A percentile compares a stretch with the other conserved stretches of the same genome.
Conservation (phyloP, 2,113 vertebrate genomes). For the Vulpes ferrilata region DNA sequence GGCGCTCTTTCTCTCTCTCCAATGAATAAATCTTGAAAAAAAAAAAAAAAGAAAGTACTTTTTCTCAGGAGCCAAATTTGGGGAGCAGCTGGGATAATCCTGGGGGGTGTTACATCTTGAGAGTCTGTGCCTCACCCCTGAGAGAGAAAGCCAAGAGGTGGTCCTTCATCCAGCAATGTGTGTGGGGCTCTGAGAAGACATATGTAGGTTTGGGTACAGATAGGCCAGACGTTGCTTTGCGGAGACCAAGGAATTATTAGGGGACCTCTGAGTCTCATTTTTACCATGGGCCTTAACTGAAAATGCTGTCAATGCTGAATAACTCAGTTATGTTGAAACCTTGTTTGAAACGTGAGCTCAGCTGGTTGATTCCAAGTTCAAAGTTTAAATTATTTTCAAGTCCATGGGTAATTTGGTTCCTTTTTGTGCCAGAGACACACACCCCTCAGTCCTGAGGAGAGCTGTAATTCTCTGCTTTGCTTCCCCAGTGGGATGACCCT, state of each 20-base stretch:
- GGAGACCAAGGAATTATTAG: background rate
- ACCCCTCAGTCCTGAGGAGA: background rate
- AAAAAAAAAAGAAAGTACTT: background rate
- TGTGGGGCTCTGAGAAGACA: background rate
- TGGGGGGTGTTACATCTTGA: background rate
- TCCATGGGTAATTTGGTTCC: background rate
- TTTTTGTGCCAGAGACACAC: background rate
- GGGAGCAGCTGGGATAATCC: background rate
- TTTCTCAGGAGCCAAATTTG: background rate
- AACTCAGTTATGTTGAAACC: background rate
- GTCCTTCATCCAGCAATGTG: accelerated
- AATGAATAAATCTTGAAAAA: too few relatives aligned
- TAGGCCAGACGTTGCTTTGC: background rate
- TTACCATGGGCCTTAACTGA: background rate
- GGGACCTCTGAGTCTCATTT: background rate
- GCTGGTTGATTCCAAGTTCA: background rate
- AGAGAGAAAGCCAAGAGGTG: background rate
- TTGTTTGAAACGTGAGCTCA: background rate
- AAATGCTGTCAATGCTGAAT: background rate
- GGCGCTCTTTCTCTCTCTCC: too few relatives aligned
- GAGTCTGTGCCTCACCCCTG: background rate
- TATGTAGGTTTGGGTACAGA: accelerated
- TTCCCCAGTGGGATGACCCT: conserved; percentile 92
- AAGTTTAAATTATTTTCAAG: background rate
- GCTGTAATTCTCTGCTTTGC: conserved; percentile 16